A percentile compares a stretch with the other conserved stretches of the same genome.
Conservation (phyloP, 1,140 invertebrate species). For the Euglossa dilemma region DNA sequence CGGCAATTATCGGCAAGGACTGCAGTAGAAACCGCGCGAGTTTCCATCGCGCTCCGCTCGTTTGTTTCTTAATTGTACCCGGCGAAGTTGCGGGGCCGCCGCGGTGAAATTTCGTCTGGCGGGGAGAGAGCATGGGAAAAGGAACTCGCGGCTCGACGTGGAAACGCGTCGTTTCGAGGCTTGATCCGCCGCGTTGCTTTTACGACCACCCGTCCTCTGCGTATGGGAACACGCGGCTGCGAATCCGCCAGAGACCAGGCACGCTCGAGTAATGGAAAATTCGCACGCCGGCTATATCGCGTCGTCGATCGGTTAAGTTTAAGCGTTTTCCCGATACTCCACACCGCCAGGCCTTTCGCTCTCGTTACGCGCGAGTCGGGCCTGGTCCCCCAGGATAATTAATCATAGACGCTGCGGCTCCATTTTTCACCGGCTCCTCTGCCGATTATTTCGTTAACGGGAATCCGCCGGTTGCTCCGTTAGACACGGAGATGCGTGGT, state of each 20-base stretch:
- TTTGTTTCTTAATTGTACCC: conserved; percentile 14
- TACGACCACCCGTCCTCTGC: not conserved
- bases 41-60: not conserved
- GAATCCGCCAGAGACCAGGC: not conserved
- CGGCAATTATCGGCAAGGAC: not conserved
- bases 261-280: not conserved
- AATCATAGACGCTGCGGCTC: conserved; percentile 7
- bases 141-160: not conserved
- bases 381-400: not conserved
- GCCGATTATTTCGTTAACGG: not conserved
- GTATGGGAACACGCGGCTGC: not conserved
- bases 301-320: not conserved
- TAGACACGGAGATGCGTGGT: not conserved
- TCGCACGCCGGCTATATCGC: not conserved
- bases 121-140: not conserved
- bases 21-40: not conserved
- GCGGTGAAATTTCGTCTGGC: not conserved
- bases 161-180: not conserved
- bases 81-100: not conserved
- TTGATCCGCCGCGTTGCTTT: not conserved
- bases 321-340: not conserved
- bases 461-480: not conserved
- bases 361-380: too few relatives aligned
- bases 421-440: not conserved
- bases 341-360: not conserved